Conservation (phyloP, 2,113 vertebrate genomes). For the Rhinolophus sinicus region DNA sequence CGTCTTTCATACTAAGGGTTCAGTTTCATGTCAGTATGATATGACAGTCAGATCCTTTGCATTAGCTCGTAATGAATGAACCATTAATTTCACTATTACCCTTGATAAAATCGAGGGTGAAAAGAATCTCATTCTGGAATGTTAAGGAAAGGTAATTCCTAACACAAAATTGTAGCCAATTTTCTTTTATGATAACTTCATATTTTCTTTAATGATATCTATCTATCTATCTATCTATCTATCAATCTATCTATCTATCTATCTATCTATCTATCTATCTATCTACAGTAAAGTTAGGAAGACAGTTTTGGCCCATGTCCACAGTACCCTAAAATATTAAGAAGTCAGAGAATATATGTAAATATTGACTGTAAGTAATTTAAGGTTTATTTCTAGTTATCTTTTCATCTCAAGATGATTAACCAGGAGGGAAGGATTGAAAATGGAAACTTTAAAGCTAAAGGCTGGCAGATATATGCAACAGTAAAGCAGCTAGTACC, state of each 20-base stretch:
- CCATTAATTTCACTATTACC: background rate
- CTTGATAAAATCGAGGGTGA: background rate
- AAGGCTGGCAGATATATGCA: background rate
- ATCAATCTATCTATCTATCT: no score
- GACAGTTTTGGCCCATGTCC: background rate
- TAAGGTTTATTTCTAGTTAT: background rate
- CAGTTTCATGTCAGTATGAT: background rate
- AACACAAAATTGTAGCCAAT: background rate
- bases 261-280: no score
- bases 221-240: background rate
- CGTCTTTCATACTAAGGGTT: background rate
- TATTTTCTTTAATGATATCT: background rate
- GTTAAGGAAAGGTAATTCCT: background rate
- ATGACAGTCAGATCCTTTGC: background rate
- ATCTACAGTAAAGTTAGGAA: background rate
- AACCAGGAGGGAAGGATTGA: constrained; percentile 14
- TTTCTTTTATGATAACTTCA: background rate
- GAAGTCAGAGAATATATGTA: constrained; percentile 9
- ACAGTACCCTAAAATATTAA: constrained; percentile 44
- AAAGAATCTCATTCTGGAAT: background rate
- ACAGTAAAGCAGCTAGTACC: background rate
- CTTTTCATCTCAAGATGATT: constrained; percentile 42
- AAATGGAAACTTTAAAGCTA: constrained; percentile 36
- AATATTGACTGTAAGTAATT: constrained; percentile 20
- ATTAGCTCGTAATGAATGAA: background rate